Conservation (phyloP, 2,888 invertebrate species). For the Morpho helenor region DNA sequence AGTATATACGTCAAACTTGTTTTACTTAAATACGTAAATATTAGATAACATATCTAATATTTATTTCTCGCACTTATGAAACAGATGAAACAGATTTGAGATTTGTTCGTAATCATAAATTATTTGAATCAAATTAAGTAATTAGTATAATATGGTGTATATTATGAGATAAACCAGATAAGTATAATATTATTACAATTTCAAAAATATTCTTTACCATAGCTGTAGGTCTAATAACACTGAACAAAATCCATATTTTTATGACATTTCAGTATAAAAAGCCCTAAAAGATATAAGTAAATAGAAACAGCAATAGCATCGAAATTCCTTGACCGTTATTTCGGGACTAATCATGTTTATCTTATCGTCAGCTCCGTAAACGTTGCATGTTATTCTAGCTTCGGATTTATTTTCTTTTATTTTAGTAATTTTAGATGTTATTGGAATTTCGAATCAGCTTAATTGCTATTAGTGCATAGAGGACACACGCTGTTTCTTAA, state of each 20-base stretch:
- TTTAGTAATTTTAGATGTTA: constrained; percentile 59
- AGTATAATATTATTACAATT: too few species aligned
- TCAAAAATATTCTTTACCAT: too few species aligned
- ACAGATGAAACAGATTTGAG: too few species aligned
- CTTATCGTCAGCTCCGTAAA: constrained; percentile 47
- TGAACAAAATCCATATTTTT: not conserved
- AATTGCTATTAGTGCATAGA: constrained; percentile 35
- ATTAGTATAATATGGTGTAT: too few species aligned
- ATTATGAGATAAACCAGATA: too few species aligned
- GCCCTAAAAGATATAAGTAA: constrained; percentile 7
- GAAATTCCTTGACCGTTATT: constrained; percentile 60
- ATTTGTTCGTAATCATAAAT: too few species aligned
- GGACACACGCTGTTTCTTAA: constrained; percentile 22
- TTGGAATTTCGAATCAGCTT: constrained; percentile 43
- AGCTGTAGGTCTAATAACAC: too few species aligned
- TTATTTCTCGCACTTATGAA: too few species aligned
- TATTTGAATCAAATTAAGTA: too few species aligned
- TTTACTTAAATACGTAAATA: too few species aligned
- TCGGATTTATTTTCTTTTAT: constrained; percentile 62
- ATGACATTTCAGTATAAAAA: not conserved
- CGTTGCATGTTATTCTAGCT: constrained; percentile 56
- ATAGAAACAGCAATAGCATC: constrained; percentile 40
- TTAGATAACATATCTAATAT: too few species aligned
- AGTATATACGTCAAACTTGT: too few species aligned
- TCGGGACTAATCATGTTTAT: constrained; percentile 61